Conservation (phyloP, 2,797 vertebrate genomes). For the Gallinago stenura region DNA sequence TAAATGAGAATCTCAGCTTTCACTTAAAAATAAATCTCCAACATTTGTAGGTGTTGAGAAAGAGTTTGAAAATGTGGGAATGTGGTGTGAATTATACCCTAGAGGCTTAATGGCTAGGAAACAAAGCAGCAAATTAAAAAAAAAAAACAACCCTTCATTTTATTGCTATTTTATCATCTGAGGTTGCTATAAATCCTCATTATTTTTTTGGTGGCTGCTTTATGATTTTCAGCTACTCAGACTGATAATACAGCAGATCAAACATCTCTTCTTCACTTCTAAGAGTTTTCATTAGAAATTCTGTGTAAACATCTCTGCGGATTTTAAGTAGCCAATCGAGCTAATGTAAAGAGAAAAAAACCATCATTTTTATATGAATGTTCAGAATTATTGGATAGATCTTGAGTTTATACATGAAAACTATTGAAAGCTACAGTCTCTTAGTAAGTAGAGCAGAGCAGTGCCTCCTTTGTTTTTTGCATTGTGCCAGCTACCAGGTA, state of each 20-base stretch:
- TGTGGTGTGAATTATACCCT: neutral
- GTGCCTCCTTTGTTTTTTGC: neutral
- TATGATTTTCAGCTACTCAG: neutral
- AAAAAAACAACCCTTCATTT: fast-evolving
- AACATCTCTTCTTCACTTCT: neutral
- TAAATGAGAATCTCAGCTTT: conserved; percentile 28
- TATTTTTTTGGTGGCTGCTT: neutral
- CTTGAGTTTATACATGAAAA: neutral
- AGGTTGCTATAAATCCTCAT: neutral
- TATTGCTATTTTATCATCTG: neutral
- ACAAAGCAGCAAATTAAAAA: neutral
- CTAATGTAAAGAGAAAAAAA: neutral
- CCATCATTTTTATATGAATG: neutral
- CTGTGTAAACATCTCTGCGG: neutral
- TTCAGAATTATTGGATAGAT: neutral
- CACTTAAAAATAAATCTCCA: conserved; percentile 28
- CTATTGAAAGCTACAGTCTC: neutral
- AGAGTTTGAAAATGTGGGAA: conserved; percentile 24
- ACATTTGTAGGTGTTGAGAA: conserved; percentile 34
- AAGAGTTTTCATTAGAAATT: neutral
- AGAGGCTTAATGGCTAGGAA: neutral
- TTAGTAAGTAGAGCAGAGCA: neutral
- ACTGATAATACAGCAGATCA: neutral
- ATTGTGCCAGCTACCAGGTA: neutral
- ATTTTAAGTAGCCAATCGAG: neutral